These are phyloP conservation scores for Drosophila incognita DNA, from an alignment of 2,888 invertebrate genomes.

Conservation along the genomic window DNA sequence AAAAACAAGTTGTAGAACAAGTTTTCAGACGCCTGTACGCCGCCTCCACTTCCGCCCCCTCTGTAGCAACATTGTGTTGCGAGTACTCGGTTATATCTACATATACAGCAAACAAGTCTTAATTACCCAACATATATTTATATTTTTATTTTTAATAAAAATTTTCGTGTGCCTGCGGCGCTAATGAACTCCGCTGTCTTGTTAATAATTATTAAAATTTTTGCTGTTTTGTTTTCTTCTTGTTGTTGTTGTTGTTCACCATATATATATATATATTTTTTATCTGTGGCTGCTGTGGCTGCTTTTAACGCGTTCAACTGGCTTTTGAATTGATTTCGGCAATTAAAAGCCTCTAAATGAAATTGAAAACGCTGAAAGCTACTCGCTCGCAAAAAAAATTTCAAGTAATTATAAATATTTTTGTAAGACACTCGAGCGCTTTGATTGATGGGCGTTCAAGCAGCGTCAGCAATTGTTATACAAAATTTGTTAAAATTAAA, in stretches of 20 bases:
- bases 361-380: slow-evolving; percentile 75
- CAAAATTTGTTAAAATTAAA: slow-evolving; percentile 31
- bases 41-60: slow-evolving; percentile 10
- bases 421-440: slow-evolving; percentile 65
- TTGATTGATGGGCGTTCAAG: slow-evolving; percentile 71
- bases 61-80: slow-evolving; percentile 46
- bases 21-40: slow-evolving; percentile 77
- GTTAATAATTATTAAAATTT: slow-evolving; percentile 75
- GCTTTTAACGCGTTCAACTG: slow-evolving; percentile 79
- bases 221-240: slow-evolving; percentile 19
- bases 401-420: slow-evolving; percentile 75
- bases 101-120: slow-evolving; percentile 74
- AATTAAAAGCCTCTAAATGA: slow-evolving; percentile 75
- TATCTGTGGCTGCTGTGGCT: slow-evolving; percentile 54
- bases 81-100: slow-evolving; percentile 42
- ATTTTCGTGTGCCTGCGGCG: slow-evolving; percentile 52
- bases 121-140: slow-evolving; percentile 78
- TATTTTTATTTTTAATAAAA: slow-evolving; percentile 37
- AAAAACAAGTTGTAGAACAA: slow-evolving; percentile 82
- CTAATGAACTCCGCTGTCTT: slow-evolving; percentile 71
- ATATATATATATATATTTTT: neutral
- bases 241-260: slow-evolving; percentile 12
- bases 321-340: slow-evolving; percentile 80
- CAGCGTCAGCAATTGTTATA: slow-evolving; percentile 64
- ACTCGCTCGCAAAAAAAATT: slow-evolving; percentile 57